Percentiles rank a stretch among this genome's conserved stretches.
Conservation (phyloP, 2,888 invertebrate genomes). For the Acrocera orbiculus region DNA sequence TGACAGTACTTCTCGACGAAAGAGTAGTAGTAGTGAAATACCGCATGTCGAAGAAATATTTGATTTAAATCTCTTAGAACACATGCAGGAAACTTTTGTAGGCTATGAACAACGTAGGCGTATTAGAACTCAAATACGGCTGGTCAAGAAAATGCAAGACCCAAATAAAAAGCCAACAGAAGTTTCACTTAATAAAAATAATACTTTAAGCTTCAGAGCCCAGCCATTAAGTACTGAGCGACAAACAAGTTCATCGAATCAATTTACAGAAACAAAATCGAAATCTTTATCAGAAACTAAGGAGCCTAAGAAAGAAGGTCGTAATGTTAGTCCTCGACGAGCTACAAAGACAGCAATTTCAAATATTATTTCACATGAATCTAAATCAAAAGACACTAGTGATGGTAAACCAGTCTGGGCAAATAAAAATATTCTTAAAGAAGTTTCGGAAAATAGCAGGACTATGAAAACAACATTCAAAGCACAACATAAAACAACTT, state of each 20-base stretch:
- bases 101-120: constrained; percentile 61
- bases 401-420: constrained; percentile 46
- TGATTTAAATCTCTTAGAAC: constrained; percentile 50
- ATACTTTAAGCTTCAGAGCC: constrained; percentile 7
- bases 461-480: constrained; percentile 25
- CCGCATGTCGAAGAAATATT: constrained; percentile 52
- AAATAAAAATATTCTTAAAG: constrained; percentile 40
- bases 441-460: constrained; percentile 31
- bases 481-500: constrained; percentile 24
- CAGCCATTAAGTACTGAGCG: constrained; percentile 3
- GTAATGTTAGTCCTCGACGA: constrained; percentile 17
- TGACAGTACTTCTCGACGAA: constrained; percentile 31
- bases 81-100: constrained; percentile 55
- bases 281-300: constrained; percentile 11
- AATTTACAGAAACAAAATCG: too few relatives aligned
- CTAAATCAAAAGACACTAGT: constrained; percentile 21
- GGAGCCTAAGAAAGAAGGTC: constrained; percentile 10
- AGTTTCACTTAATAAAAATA: constrained; percentile 7
- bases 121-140: constrained; percentile 57
- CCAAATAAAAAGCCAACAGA: too few relatives aligned
- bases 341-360: constrained; percentile 19
- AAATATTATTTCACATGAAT: constrained; percentile 11
- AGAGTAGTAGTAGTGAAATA: constrained; percentile 32
- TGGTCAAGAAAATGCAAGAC: constrained; percentile 46
- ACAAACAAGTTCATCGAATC: too few relatives aligned